Base-by-base conservation (phyloP, 2,113 vertebrate species). In the Nesospiza acunhae region DNA sequence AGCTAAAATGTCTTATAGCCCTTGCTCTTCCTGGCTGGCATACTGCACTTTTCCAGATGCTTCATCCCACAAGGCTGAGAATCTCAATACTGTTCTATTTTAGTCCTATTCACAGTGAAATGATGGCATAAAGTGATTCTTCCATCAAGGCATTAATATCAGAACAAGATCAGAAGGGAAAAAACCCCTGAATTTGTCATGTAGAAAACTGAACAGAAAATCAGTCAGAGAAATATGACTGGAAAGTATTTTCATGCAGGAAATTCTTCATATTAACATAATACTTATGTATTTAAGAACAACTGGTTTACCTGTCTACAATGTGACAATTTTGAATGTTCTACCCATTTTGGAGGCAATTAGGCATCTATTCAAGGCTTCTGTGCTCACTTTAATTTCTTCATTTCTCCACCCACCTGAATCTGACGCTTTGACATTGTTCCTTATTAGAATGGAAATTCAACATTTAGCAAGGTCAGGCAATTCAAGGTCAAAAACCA, bases 401-500 rank as follows among this genome's bases (percentile, higher is more conserved):
- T 21, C 49, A 86, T 81, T 84, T 92, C 53, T 72, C 56, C 73
- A 60, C 79, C 86, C 73, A 94, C 64, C 44, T 66, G 58, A 90
- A 84, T 73, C 37, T 63, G 52, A 77, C 46, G 84, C 44, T 75
- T 89, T 52, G 68, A 90, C 47, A 64, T 52, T 53, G 90, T 75
- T 86, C 28, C 72, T 94, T 89, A 74, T 60, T 81, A 75, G 44
- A 93, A 88, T 68, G 47, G 39, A 93, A 92, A 92, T 53, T 63
- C 72, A 84, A 37, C 44, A 81, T 84, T 81, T n/a, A 86, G 39
- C 80, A 93, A 94, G 47, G 33, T 3, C 42, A 72, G 39, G 56
- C 2, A 9, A 73, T 1, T 1, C 18, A 78, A 89, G 41, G 68
- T 63, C 33, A 89, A 68, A 89, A 88, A 58, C 4, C 6, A 28